Percentiles rank a stretch among this genome's conserved stretches.
phyloP scores from a whole-genome alignment of 2,113 vertebrate genomes.

The Rattus rattus region DNA sequence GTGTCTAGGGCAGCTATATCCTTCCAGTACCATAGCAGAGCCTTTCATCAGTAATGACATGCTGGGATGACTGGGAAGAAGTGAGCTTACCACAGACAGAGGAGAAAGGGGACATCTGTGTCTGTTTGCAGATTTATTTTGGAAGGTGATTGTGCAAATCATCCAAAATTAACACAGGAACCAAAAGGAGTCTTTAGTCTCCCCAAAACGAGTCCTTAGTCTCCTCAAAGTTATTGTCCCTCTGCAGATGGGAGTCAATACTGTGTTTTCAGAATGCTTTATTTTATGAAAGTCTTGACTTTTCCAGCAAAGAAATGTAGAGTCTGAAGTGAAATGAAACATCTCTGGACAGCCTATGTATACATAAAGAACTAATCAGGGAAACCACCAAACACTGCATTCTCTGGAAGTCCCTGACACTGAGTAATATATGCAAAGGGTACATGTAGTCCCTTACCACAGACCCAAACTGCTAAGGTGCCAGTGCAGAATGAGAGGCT shows the following conservation, averaged over 20 bases:
- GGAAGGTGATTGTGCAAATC: neutral
- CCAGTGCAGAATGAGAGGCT: neutral
- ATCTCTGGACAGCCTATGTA: neutral
- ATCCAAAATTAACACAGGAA: neutral
- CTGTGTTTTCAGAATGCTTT: neutral
- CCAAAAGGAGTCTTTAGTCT: neutral
- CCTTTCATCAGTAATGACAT: neutral
- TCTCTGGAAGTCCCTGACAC: neutral
- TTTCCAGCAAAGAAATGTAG: slow-evolving; percentile 7
- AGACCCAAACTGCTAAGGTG: neutral
- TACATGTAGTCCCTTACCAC: neutral
- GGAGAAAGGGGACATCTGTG: neutral
- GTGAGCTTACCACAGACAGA: neutral
- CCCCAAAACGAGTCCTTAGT: neutral
- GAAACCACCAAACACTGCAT: neutral
- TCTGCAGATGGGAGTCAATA: slow-evolving; percentile 48
- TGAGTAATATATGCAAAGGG: neutral
- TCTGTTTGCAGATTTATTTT: slow-evolving; percentile 13
- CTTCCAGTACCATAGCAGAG: neutral
- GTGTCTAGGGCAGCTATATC: neutral
- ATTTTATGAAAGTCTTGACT: slow-evolving; percentile 52
- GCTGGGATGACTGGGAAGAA: neutral
- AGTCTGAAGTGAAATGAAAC: slow-evolving; percentile 42
- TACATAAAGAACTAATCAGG: slow-evolving; percentile 38
- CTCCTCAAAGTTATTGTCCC: neutral